These are phyloP conservation scores for Saturnia japonica DNA, from an alignment of 2,888 invertebrate genomes.

Conservation along the genomic window DNA sequence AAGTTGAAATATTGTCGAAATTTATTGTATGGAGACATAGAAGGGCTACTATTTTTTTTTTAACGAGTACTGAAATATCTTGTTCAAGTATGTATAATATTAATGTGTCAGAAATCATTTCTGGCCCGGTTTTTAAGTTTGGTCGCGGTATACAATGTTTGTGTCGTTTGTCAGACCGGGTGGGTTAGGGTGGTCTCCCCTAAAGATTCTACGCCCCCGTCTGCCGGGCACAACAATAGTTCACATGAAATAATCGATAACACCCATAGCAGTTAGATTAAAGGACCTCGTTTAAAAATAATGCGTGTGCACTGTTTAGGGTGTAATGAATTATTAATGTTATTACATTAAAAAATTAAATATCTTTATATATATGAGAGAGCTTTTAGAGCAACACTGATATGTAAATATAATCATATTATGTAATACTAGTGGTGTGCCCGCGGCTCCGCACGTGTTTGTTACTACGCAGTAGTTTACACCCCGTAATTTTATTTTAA, in stretches of 20 bases:
- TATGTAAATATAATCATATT: no score
- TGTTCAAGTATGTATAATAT: not conserved
- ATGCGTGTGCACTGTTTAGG: constrained; percentile 46
- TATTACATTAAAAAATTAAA: not conserved
- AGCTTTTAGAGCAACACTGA: no score
- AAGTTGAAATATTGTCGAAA: not conserved
- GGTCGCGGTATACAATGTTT: constrained; percentile 45
- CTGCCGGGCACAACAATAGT: constrained; percentile 68
- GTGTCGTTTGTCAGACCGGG: constrained; percentile 36
- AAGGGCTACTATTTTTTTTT: not conserved
- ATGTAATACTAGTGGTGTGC: no score
- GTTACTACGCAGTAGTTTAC: no score
- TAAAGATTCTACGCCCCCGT: constrained; percentile 70
- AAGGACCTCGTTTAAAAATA: constrained; percentile 30
- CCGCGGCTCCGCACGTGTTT: no score
- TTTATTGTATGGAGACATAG: not conserved
- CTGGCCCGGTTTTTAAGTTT: constrained; percentile 26
- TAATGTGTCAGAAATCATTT: constrained; percentile 12
- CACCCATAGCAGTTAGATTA: constrained; percentile 38
- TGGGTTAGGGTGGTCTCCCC: constrained; percentile 56
- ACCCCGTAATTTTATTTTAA: no score
- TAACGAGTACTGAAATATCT: not conserved
- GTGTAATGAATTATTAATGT: constrained; percentile 2
- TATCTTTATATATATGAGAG: not conserved
- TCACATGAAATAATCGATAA: constrained; percentile 75